A percentile compares a stretch with the other conserved stretches of the same genome.
Conservation (phyloP, 2,113 vertebrate genomes). For the Leptobrachium ailaonicum region DNA sequence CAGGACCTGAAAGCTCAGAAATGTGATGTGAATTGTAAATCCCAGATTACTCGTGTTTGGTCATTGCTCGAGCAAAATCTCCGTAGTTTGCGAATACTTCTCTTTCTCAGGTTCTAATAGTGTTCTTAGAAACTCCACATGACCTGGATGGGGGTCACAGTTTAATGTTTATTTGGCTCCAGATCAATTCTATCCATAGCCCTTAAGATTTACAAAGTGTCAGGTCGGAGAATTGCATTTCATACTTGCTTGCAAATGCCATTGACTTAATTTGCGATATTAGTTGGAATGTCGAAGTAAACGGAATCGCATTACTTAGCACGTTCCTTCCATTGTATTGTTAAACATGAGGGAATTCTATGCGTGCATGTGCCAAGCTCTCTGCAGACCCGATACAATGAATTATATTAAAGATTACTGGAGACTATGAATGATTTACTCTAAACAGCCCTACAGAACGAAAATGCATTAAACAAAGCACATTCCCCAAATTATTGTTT, state of each 20-base stretch:
- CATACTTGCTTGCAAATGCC: background rate
- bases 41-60: too few relatives aligned
- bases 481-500: background rate
- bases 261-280: background rate
- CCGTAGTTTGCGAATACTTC: too few relatives aligned
- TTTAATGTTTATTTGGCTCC: background rate
- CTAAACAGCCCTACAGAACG: background rate
- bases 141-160: background rate
- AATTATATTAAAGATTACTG: constrained; percentile 17
- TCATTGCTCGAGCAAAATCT: too few relatives aligned
- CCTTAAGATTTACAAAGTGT: background rate
- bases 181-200: background rate
- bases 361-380: constrained; percentile 8
- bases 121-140: background rate
- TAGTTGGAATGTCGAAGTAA: background rate
- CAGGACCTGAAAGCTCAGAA: too few relatives aligned
- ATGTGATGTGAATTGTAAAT: too few relatives aligned
- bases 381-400: constrained; percentile 4
- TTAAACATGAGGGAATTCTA: constrained; percentile 10
- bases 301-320: background rate
- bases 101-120: background rate
- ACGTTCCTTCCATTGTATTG: background rate
- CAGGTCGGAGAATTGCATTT: background rate
- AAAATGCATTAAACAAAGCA: constrained; percentile 1
- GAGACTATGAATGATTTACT: constrained; percentile 10